A percentile compares a stretch with the other conserved stretches of the same genome.
These are phyloP conservation scores for Papilio polytes DNA, from an alignment of 1,140 invertebrate species.

Conservation along the genomic window DNA sequence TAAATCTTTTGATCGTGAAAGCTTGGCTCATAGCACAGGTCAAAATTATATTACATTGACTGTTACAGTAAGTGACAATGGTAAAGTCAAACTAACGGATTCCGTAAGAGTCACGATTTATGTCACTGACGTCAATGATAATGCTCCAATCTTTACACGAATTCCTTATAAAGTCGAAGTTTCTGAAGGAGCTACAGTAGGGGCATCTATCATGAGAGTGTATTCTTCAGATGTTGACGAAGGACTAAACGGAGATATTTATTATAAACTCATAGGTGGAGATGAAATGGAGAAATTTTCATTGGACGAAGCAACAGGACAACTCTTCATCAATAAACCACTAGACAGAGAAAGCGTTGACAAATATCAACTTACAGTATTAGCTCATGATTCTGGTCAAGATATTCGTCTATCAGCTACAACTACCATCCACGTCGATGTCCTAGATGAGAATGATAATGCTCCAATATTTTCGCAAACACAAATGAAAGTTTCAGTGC, in stretches of 20 bases:
- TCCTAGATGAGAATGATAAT: conserved; percentile 98
- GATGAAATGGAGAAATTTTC: conserved; percentile 92
- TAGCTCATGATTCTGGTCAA: conserved; percentile 92
- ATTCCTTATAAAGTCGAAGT: conserved; percentile 93
- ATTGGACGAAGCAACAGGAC: conserved; percentile 94
- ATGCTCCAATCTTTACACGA: conserved; percentile 93
- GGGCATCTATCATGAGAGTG: conserved; percentile 92
- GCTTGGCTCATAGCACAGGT: conserved; percentile 89
- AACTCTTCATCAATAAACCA: conserved; percentile 89
- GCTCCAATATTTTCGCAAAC: conserved; percentile 91
- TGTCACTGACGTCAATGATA: conserved; percentile 96
- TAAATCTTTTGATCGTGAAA: conserved; percentile 94
- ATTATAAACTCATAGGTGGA: conserved; percentile 92
- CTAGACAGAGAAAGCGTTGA: conserved; percentile 95
- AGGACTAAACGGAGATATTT: conserved; percentile 95
- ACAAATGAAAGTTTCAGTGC: conserved; percentile 89
- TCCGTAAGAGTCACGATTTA: conserved; percentile 95
- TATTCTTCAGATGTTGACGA: conserved; percentile 95
- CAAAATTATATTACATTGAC: conserved; percentile 92
- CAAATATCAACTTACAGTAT: conserved; percentile 91
- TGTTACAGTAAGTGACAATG: conserved; percentile 95
- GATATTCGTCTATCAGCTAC: conserved; percentile 88
- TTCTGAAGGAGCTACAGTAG: conserved; percentile 91
- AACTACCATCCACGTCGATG: conserved; percentile 91
- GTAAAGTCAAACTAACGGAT: conserved; percentile 90